Conservation (phyloP, 2,113 vertebrate genomes). For the Cinclus mexicanus region DNA sequence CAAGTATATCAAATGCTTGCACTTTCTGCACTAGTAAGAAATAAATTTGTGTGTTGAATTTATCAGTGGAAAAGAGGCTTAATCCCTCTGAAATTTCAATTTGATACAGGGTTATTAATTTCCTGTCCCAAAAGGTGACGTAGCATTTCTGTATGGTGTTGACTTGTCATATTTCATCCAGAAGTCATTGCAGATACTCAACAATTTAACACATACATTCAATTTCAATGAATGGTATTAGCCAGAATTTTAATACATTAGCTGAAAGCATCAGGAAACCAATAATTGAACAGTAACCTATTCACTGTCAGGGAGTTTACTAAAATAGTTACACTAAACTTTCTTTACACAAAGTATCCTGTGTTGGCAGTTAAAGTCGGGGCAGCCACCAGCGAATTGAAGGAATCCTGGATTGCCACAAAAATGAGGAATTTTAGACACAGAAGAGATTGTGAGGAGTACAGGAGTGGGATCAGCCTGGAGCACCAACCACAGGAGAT, state of each 20-base stretch:
- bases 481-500: neutral
- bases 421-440: neutral
- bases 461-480: neutral
- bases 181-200: neutral
- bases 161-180: neutral
- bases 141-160: neutral
- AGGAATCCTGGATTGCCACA: neutral
- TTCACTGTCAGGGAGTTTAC: neutral
- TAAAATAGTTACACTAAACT: neutral
- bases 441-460: neutral
- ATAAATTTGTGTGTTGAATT: slow-evolving; percentile 17
- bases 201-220: neutral
- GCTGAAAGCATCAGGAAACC: neutral
- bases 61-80: neutral
- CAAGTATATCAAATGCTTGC: neutral
- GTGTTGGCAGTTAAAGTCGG: neutral
- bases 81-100: slow-evolving; percentile 37
- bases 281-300: neutral
- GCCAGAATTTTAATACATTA: neutral
- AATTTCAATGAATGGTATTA: neutral
- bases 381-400: neutral
- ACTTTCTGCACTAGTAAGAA: neutral
- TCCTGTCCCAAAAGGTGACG: slow-evolving; percentile 7
- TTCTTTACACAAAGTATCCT: neutral
- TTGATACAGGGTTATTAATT: neutral